Base-by-base conservation (phyloP, 2,888 invertebrate species). In the Hofmannophila pseudospretella region DNA sequence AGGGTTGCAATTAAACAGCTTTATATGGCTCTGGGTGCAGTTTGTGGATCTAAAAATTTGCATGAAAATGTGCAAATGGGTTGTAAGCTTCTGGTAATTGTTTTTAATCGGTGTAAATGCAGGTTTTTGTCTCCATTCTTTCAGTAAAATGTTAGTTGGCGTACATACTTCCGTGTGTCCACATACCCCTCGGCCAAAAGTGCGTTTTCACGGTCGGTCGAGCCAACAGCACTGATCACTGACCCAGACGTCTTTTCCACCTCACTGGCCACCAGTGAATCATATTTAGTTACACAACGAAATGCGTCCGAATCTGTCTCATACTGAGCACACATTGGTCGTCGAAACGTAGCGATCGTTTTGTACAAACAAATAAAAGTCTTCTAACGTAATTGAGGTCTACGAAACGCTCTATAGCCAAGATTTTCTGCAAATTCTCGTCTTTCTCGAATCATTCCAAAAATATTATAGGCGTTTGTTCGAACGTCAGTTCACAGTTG, bases 281-380 rank as follows among this genome's bases (percentile, higher is more conserved):
- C 78, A 82, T 76, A 73, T 72, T 71, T 73, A 58, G 71, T 72
- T 65, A 63, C 58, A 55, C 72, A 77, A 81, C 78, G 70, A 75
- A 80, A 78, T 75, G 67, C 70, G 58, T 57, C 54, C 45, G 42
- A 44, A 47, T 46, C 51, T 48, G 53, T 47, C 52, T 12, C 26
- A 7, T 27, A 9, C 7, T 20, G 20, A 19, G n/a, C 39, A 68
- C 68, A 52, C 67, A 69, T 66, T 63, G 47, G 5, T 35, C 8
- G 1, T 0, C 2, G 22, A 26, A 47, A 46, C 56, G n/a, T n/a
- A n/a, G n/a, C 16, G 16, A 16, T 5, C 5, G 16, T 16, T 16
- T 16, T 16, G 16, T n/a, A n/a, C n/a, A n/a, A n/a, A n/a, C n/a
- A n/a, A n/a, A n/a, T n/a, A n/a, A n/a, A n/a, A n/a, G n/a, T n/a